These are phyloP conservation scores for Strigamia maritima DNA, from an alignment of 2,888 invertebrate species.

Conservation along the genomic window DNA sequence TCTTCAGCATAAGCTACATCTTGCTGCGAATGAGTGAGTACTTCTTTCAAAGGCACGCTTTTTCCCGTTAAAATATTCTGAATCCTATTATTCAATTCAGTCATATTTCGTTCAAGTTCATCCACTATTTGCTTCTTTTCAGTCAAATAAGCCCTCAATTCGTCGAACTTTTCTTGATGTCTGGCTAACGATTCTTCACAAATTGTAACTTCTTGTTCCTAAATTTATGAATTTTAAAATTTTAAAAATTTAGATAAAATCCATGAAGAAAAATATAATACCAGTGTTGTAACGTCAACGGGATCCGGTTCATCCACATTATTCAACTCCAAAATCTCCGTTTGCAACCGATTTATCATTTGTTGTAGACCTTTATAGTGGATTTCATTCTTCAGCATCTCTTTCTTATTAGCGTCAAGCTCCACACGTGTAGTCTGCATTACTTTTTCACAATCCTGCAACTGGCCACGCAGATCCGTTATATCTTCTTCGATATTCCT, in stretches of 20 bases:
- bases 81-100: constrained; percentile 43
- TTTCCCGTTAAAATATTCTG: constrained; percentile 43
- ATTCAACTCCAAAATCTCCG: constrained; percentile 49
- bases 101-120: not conserved
- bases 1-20: constrained; percentile 47
- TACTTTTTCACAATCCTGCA: not conserved
- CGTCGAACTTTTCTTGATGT: constrained; percentile 40
- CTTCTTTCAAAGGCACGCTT: constrained; percentile 41
- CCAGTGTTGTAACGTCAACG: constrained; percentile 50
- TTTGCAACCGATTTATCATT: not conserved
- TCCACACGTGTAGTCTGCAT: not conserved
- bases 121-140: not conserved
- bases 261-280: constrained; percentile 41
- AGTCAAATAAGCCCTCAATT: not conserved
- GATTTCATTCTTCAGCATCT: not conserved
- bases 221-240: constrained; percentile 43
- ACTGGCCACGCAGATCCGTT: constrained; percentile 40
- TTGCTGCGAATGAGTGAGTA: constrained; percentile 45
- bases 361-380: not conserved
- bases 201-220: constrained; percentile 44
- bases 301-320: constrained; percentile 50
- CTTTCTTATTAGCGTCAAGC: not conserved
- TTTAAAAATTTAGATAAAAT: not conserved
- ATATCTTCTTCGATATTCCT: not conserved
- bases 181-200: constrained; percentile 44